These are phyloP conservation scores for Ceratina australensis DNA, from an alignment of 1,140 invertebrate genomes.

Conservation along the genomic window DNA sequence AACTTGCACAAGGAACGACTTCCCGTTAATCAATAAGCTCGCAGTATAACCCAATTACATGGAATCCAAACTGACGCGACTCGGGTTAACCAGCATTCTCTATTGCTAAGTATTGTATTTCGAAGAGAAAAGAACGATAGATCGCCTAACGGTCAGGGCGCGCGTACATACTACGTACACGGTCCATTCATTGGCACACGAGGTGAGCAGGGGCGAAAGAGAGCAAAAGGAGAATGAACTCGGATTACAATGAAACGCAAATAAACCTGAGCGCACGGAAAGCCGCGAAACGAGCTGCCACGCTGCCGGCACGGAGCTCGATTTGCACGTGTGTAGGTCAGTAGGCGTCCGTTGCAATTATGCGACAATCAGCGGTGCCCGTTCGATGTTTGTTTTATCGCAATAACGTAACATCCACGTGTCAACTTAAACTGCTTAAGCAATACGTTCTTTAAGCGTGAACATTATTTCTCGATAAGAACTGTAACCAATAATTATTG, in stretches of 20 bases:
- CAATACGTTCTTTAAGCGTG: no score
- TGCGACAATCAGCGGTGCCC: neutral
- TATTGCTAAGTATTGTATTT: neutral
- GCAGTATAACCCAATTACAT: no score
- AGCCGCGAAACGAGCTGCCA: neutral
- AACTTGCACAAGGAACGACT: no score
- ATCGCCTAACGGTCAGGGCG: neutral
- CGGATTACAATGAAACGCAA: slow-evolving; percentile 66
- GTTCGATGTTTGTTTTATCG: neutral
- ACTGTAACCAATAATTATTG: no score
- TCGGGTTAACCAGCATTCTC: neutral
- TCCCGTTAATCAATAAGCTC: no score
- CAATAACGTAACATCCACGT: slow-evolving; percentile 9
- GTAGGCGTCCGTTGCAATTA: slow-evolving; percentile 31
- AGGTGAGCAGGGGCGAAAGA: slow-evolving; percentile 21
- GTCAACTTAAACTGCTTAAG: neutral
- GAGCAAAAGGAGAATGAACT: slow-evolving; percentile 66
- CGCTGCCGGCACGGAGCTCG: neutral
- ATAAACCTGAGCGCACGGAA: slow-evolving; percentile 52
- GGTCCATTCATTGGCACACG: slow-evolving; percentile 67
- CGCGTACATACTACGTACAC: neutral
- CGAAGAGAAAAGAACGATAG: neutral
- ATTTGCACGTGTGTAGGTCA: slow-evolving; percentile 33
- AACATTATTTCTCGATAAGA: no score
- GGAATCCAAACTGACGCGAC: no score